Base-by-base conservation (phyloP, 2,113 vertebrate genomes). In the Tapirus terrestris region DNA sequence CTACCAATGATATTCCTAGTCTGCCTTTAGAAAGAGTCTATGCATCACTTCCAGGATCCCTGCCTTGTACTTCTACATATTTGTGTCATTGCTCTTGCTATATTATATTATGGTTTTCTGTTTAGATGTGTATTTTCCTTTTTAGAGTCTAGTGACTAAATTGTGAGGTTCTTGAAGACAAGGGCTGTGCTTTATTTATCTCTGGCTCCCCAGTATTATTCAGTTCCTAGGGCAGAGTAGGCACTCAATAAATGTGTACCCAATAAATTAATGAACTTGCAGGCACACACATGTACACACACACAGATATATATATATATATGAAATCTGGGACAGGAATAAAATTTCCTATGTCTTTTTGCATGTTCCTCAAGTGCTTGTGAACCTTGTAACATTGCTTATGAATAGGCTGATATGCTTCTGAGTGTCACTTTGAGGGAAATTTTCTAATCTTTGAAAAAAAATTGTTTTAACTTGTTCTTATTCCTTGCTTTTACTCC, bases 291-390 rank as follows among this genome's bases (percentile, higher is more conserved):
- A 65, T 16, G 45, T 2, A 82, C 23, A 75, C 12, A 89, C n/a
- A 33, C 23, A 82, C 39, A 39, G 39, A 39, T 39, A 39, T 39
- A 39, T 39, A 39, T 39, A 39, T 39, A 39, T n/a, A 89, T 25
- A 61, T 61, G 20, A 39, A 16, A 84, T 67, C 51, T 91, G 16
- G 20, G 61, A 56, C 6, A 27, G 70, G 20, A 92, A 43, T 76
- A 80, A 45, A 85, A 91, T 97, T 45, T 94, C 51, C 33, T 70
- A 0, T 72, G 31, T 85, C 39, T 91, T 92, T 97, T 92, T 97
- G 60, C 31, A 45, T 93, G 45, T 92, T 96, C 20, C 31, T 87
- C 87, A 76, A 53, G 51, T 79, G 6, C n/a, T 72, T 92, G 21
- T 76, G 82, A 96, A 45, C 31, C 65, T 82, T 94, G 89, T 75